Evolutionary conservation across 35 echinoderm and acorn worm species (phyloP), one percentile per base, ranked within the genome.

Genomic region (Nesometra sesokonis): DNA sequence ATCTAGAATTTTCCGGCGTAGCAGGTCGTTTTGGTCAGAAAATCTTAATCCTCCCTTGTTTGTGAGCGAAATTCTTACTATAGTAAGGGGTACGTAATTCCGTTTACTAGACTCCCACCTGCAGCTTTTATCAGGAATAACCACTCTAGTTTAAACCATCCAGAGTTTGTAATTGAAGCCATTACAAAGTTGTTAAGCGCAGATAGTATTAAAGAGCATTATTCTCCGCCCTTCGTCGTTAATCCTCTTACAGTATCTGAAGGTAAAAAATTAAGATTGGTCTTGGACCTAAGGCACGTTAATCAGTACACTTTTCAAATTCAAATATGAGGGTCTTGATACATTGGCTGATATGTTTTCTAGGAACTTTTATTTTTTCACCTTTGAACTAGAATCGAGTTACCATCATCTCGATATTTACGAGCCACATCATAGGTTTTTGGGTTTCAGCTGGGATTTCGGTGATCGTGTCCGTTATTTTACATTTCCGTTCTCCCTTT

Each of bases 221-320:
- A 19, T 76, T 87, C 76, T 32, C 52, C 46, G 31, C 85, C 85
- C 17, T 79, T 33, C 77, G 77, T 78, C 0, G 87, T 88, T 0
- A 82, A 82, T 29, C 37, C 87, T 32, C 43, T 89, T 32, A 76
- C 78, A 1, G 87, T 82, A 0, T 37, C 80, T 0, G 46, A 89
- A 33, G 87, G 87, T 30, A 89, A 89, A 33, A 89, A 83, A 52
- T 35, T 89, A 46, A 47, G 78, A 43, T 46, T 67, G 34, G 87
- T 89, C 11, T 77, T 89, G 29, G 80, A 52, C 29, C 47, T 89
- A 11, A 11, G 46, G n/a, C 79, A 89, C 29, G 40, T 89, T 8
- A 82, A 89, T 37, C 38, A 83, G 76, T 76, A 82, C 29, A 29
- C 80, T 82, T 76, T 30, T 82, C 32, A 38, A 13, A 80, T 88